Conservation (phyloP, 2,888 invertebrate species). For the Stictocephala bisonia region DNA sequence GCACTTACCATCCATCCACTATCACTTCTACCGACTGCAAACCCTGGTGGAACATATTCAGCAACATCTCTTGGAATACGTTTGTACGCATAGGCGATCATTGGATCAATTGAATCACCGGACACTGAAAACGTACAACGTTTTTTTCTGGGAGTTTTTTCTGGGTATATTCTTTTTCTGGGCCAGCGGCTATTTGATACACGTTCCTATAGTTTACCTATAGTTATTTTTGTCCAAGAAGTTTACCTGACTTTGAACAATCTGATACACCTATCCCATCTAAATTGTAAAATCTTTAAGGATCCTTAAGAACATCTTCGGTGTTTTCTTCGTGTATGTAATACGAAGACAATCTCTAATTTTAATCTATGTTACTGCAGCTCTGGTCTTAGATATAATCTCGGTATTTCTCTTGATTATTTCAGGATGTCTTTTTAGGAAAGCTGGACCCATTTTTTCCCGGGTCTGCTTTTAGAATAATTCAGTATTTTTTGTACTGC, state of each 20-base stretch:
- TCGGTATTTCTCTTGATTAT: conserved; percentile 51
- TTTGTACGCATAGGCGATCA: conserved; percentile 58
- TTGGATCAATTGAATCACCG: conserved; percentile 55
- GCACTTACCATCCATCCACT: conserved; percentile 59
- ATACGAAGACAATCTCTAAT: conserved; percentile 57
- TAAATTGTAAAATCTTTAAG: conserved; percentile 54
- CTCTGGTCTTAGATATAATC: conserved; percentile 14
- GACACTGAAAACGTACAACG: conserved; percentile 45
- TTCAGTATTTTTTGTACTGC: conserved; percentile 54
- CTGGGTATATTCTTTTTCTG: conserved; percentile 45
- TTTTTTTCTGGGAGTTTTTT: conserved; percentile 57
- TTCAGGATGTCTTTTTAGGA: conserved; percentile 58
- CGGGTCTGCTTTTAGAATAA: conserved; percentile 53
- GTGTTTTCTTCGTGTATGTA: conserved; percentile 54
- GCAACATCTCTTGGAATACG: conserved; percentile 55
- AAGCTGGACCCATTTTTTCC: conserved; percentile 59
- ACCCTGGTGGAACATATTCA: conserved; percentile 54
- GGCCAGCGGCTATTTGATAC: conserved; percentile 50
- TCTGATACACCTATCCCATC: conserved; percentile 56
- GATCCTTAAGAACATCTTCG: conserved; percentile 28
- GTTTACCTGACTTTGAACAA: conserved; percentile 54
- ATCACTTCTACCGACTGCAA: conserved; percentile 55
- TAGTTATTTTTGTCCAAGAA: conserved; percentile 53
- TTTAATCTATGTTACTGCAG: conserved; percentile 56
- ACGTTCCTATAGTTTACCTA: conserved; percentile 55